These are phyloP conservation scores for Tachycineta bicolor DNA, from an alignment of 2,113 vertebrate species.

Conservation along the genomic window DNA sequence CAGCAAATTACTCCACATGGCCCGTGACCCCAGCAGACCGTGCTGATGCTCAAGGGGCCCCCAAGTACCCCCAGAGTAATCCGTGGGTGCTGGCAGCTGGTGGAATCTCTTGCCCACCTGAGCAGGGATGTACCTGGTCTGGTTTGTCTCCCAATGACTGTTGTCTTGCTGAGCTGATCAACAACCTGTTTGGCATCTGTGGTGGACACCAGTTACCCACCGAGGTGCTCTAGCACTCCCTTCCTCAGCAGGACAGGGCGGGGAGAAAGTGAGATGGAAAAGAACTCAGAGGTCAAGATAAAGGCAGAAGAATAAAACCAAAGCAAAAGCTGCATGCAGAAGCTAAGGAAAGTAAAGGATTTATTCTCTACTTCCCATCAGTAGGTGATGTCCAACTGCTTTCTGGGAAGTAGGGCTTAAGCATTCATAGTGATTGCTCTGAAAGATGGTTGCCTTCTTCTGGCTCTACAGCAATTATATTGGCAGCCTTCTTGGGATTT, in stretches of 20 bases:
- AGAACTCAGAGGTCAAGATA: neutral
- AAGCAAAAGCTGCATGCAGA: neutral
- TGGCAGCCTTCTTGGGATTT: neutral
- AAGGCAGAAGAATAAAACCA: neutral
- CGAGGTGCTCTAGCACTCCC: neutral
- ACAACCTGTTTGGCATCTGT: neutral
- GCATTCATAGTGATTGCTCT: neutral
- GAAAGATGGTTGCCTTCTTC: neutral
- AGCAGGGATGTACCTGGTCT: neutral
- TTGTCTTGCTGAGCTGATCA: neutral
- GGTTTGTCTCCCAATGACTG: neutral
- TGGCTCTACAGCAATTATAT: neutral
- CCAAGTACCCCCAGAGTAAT: neutral
- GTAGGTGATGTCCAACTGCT: neutral
- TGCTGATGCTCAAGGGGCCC: rapidly evolving
- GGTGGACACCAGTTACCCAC: neutral
- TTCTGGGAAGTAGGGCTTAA: neutral
- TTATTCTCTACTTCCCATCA: neutral
- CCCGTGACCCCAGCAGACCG: neutral
- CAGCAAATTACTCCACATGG: neutral
- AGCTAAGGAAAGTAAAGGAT: neutral
- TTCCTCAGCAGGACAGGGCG: neutral
- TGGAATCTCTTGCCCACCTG: neutral
- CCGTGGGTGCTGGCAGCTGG: rapidly evolving
- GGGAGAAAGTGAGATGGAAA: neutral